Base-by-base conservation (phyloP, 2,888 invertebrate species). In the Leptogaster cylindrica region DNA sequence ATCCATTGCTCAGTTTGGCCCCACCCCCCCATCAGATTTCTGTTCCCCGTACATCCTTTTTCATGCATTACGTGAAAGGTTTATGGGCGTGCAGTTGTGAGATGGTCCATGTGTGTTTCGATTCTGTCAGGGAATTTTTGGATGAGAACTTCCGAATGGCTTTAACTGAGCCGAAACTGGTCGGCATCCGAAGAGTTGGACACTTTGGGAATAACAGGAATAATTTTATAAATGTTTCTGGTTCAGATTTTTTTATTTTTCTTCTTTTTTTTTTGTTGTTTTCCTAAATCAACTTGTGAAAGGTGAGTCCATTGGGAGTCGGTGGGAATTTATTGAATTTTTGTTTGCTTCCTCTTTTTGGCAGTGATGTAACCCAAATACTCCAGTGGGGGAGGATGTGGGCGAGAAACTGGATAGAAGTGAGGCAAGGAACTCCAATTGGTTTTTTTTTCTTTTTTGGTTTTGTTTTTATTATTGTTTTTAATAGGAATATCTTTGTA, bases 201-300 rank as follows among this genome's bases (percentile, higher is more conserved):
- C 44, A 44, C 61, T 27, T 44, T 14, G 27, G 31, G 61, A 44
- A 61, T 61, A 39, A 27, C 18, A n/a, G 18, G 23, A 61, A 61
- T 61, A 61, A 61, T 61, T 61, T 61, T 44, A 61, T 61, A 44
- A 44, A 61, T 61, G 61, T 61, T 61, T 44, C 44, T 55, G 39
- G 44, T 61, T 44, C 27, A 44, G 61, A 61, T 44, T 44, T 41
- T n/a, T n/a, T n/a, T n/a, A n/a, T n/a, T n/a, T n/a, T n/a, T n/a
- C n/a, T n/a, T n/a, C n/a, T n/a, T n/a, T n/a, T n/a, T n/a, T n/a
- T n/a, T n/a, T n/a, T n/a, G n/a, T 10, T 61, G 41, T 61, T 61
- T 61, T 61, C 20, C 61, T 44, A 44, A 44, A 28, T 61, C 61
- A 44, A 41, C 14, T 44, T 44, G 44, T 61, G 28, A 61, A 44